These are phyloP conservation scores for Chaetops frenatus DNA, from an alignment of 2,113 vertebrate genomes.

Conservation along the genomic window DNA sequence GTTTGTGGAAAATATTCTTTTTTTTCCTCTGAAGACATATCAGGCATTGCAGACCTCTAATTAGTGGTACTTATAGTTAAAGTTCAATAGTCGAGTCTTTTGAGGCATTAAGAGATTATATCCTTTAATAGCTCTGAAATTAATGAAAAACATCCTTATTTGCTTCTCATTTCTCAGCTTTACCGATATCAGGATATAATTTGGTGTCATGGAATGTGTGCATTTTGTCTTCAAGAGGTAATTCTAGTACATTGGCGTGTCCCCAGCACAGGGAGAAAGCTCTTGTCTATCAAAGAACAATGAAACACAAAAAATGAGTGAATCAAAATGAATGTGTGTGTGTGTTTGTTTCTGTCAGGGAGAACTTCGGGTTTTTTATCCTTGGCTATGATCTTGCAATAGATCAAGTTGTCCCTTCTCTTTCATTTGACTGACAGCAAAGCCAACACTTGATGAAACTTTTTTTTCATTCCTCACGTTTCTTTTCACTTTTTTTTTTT, in stretches of 20 bases:
- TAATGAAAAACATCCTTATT: background rate
- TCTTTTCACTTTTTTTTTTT: background rate
- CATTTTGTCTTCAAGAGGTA: background rate
- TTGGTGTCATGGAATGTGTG: background rate
- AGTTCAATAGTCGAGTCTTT: constrained; percentile 3
- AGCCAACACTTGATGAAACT: background rate
- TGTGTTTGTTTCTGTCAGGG: background rate
- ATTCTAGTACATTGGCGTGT: background rate
- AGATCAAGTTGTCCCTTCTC: background rate
- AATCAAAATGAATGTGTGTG: background rate
- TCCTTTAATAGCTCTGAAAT: constrained; percentile 16
- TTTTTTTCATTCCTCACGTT: background rate
- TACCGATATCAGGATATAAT: background rate
- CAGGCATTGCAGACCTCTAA: background rate
- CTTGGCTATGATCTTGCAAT: constrained; percentile 1
- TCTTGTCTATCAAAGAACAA: background rate
- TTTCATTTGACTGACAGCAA: constrained; percentile 20
- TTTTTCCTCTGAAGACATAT: background rate
- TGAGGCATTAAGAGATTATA: constrained; percentile 10
- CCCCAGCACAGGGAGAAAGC: background rate
- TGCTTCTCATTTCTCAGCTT: background rate
- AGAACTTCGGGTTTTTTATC: background rate
- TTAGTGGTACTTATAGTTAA: background rate
- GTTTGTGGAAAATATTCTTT: background rate
- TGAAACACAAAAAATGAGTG: background rate